Conservation (phyloP, 1,140 invertebrate species). For the Anoplolepis gracilipes region DNA sequence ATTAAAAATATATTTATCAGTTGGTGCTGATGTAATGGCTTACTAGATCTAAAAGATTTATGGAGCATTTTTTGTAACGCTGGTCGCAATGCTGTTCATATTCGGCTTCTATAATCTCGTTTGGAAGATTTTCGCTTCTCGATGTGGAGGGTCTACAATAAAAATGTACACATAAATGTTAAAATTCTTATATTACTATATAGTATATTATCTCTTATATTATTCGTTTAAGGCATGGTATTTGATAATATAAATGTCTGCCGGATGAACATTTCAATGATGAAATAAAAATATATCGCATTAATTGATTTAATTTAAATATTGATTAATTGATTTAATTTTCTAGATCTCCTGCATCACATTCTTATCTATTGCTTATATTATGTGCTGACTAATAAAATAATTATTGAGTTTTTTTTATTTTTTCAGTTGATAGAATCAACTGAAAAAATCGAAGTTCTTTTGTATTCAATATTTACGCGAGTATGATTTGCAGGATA, state of each 20-base stretch:
- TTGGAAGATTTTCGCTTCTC: slow-evolving; percentile 78
- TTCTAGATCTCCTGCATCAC: neutral
- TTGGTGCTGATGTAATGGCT: slow-evolving; percentile 54
- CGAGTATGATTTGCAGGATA: slow-evolving; percentile 83
- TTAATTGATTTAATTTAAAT: neutral
- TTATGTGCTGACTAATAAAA: neutral
- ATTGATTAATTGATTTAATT: no score
- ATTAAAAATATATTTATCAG: neutral
- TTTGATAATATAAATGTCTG: neutral
- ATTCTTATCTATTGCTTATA: neutral
- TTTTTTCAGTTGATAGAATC: neutral
- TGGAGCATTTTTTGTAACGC: slow-evolving; percentile 79
- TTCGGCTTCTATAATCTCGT: slow-evolving; percentile 82
- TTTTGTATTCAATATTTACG: slow-evolving; percentile 77
- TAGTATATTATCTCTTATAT: no score
- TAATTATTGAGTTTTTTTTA: neutral
- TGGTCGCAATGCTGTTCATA: slow-evolving; percentile 79
- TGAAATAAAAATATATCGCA: slow-evolving; percentile 2
- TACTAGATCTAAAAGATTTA: slow-evolving; percentile 82
- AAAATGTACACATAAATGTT: neutral
- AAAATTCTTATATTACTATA: neutral
- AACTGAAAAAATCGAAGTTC: neutral
- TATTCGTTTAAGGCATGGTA: neutral
- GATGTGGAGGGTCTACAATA: slow-evolving; percentile 84
- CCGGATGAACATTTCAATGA: neutral